Evolutionary conservation across 2,888 invertebrate genomes (phyloP).

Genomic region (Sympetrum striolatum): DNA sequence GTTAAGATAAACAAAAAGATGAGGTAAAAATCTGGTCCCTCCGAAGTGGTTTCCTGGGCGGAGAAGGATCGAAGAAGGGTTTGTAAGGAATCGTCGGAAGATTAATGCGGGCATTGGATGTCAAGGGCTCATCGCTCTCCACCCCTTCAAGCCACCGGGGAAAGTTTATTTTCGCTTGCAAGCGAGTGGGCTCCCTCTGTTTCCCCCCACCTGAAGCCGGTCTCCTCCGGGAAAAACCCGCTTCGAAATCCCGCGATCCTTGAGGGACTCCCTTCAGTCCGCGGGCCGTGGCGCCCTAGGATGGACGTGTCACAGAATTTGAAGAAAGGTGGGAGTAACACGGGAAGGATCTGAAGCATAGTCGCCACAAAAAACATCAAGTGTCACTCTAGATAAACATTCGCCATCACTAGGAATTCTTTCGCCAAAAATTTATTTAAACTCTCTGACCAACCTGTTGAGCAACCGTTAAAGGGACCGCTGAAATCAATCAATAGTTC

Average conservation of each 20-base stretch:
- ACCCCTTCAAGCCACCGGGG: background rate
- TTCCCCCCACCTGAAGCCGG: background rate
- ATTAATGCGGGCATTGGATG: background rate
- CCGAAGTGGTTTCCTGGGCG: background rate
- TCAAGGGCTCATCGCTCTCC: background rate
- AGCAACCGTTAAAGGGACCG: background rate
- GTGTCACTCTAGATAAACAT: too few species aligned
- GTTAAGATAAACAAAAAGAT: background rate
- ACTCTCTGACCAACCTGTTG: background rate
- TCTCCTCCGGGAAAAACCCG: conserved; percentile 20
- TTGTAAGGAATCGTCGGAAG: background rate
- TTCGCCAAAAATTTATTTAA: background rate
- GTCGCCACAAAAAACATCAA: background rate
- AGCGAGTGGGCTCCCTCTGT: conserved; percentile 1
- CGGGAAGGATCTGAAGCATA: background rate
- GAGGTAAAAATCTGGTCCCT: background rate
- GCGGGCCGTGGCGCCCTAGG: conserved; percentile 31
- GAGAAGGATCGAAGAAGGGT: background rate
- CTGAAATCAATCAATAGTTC: background rate
- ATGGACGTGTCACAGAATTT: conserved; percentile 16
- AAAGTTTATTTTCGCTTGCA: conserved; percentile 43
- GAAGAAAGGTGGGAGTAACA: background rate
- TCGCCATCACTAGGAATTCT: too few species aligned
- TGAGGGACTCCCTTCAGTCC: background rate
- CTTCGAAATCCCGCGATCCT: conserved; percentile 23